Conservation (phyloP, 2,113 vertebrate species). For the Heterochromis multidens region DNA sequence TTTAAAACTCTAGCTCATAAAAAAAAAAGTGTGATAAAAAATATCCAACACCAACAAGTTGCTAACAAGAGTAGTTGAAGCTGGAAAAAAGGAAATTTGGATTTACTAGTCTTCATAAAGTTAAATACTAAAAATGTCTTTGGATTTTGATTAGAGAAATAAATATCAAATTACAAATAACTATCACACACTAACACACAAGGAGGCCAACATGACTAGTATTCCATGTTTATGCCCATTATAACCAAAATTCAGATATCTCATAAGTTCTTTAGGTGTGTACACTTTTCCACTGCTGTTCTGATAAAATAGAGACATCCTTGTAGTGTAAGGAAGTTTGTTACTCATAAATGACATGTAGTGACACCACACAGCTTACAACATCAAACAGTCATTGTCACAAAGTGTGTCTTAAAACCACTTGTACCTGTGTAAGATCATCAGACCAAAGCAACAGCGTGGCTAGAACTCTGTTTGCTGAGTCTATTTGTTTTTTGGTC, state of each 20-base stretch:
- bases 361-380: background rate
- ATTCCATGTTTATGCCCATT: background rate
- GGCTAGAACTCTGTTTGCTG: background rate
- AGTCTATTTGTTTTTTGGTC: constrained; percentile 42
- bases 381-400: background rate
- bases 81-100: background rate
- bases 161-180: constrained; percentile 23
- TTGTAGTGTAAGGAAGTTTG: background rate
- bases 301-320: background rate
- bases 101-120: background rate
- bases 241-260: background rate
- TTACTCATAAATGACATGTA: background rate
- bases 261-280: background rate
- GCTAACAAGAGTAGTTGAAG: background rate
- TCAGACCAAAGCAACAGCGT: background rate
- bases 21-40: background rate
- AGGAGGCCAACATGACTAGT: background rate
- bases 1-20: background rate
- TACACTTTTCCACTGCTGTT: background rate
- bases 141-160: constrained; percentile 39
- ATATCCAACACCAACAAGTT: background rate
- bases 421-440: background rate
- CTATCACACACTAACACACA: background rate
- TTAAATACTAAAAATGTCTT: background rate
- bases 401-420: background rate